A percentile compares a stretch with the other conserved stretches of the same genome.
phyloP scores from a whole-genome alignment of 1,140 invertebrate genomes.

The Drosophila nasuta region DNA sequence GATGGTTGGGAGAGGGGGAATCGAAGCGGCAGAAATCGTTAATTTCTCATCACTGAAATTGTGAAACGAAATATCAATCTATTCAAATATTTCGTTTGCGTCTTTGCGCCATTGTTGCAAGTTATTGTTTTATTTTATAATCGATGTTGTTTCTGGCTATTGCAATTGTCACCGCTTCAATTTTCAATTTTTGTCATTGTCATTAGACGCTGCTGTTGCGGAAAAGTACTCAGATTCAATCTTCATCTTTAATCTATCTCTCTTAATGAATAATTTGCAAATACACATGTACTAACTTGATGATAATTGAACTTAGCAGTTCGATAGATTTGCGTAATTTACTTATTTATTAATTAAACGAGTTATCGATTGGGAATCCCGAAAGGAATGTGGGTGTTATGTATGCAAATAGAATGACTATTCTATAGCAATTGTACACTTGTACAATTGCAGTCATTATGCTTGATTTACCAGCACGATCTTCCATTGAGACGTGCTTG shows the following conservation, averaged over 20 bases:
- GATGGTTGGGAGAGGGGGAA: background rate
- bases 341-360: background rate
- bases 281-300: background rate
- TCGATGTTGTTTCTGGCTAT: background rate
- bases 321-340: slow-evolving; percentile 10
- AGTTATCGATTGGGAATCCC: slow-evolving; percentile 12
- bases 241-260: too few species aligned
- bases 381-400: background rate
- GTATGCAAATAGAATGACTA: background rate
- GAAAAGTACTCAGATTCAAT: slow-evolving; percentile 26
- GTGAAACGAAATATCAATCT: slow-evolving; percentile 28
- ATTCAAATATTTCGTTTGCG: slow-evolving; percentile 1
- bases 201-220: slow-evolving; percentile 40
- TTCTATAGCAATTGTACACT: background rate
- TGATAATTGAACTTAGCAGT: slow-evolving; percentile 11
- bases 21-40: slow-evolving; percentile 17
- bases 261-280: slow-evolving; percentile 13
- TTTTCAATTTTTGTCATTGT: slow-evolving; percentile 18
- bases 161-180: slow-evolving; percentile 34
- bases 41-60: slow-evolving; percentile 48
- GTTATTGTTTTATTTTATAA: background rate
- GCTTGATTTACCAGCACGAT: slow-evolving; percentile 9
- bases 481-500: background rate
- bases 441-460: background rate
- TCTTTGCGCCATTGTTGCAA: slow-evolving; percentile 6